phyloP scores from a whole-genome alignment of 2,797 vertebrate genomes.

The Novumbra hubbsi region DNA sequence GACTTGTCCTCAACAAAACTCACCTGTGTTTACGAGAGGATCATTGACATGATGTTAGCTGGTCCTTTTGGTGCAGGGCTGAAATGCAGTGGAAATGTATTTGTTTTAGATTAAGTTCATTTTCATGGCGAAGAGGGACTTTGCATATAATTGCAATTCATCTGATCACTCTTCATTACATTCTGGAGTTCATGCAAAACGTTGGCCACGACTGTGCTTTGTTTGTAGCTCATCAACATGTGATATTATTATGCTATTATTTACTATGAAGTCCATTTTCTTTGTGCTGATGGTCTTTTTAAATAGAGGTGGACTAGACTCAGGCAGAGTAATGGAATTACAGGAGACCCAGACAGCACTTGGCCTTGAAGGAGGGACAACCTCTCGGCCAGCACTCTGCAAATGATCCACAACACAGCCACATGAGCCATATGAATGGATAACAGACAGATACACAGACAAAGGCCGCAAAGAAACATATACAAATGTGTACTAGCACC shows the following conservation, averaged over 20 bases:
- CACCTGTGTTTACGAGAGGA: too few relatives aligned
- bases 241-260: slow-evolving; percentile 19
- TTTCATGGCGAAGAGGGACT: too few relatives aligned
- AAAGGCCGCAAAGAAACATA: neutral
- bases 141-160: too few relatives aligned
- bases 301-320: slow-evolving; percentile 3
- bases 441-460: neutral
- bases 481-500: neutral
- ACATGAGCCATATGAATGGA: neutral
- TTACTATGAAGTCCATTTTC: too few relatives aligned
- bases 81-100: too few relatives aligned
- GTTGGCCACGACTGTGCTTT: too few relatives aligned
- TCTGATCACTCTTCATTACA: too few relatives aligned
- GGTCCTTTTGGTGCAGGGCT: too few relatives aligned
- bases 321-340: slow-evolving; percentile 10
- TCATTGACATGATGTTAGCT: too few relatives aligned
- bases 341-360: slow-evolving; percentile 10
- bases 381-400: neutral
- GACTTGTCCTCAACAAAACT: too few relatives aligned
- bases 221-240: slow-evolving; percentile 1
- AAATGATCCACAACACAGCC: neutral
- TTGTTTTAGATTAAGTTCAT: too few relatives aligned
- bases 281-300: slow-evolving; percentile 4
- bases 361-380: slow-evolving; percentile 13
- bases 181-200: too few relatives aligned